phyloP scores from a whole-genome alignment of 2,888 invertebrate genomes.

The Drosophila algonquin region DNA sequence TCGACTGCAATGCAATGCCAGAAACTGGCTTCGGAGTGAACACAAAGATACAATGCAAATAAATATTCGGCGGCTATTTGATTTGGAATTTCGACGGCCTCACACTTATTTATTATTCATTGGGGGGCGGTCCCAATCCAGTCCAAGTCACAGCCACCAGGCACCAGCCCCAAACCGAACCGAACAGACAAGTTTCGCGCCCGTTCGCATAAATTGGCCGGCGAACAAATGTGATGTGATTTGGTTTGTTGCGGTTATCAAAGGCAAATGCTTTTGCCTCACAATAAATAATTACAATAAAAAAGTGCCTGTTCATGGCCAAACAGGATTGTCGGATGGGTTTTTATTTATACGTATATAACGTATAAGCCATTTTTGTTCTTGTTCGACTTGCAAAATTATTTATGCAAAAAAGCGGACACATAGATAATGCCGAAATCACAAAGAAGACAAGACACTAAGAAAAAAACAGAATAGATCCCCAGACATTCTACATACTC shows the following conservation, averaged over 20 bases:
- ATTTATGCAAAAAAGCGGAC: constrained; percentile 41
- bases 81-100: constrained; percentile 1
- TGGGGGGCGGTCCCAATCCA: not conserved
- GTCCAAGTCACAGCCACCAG: not conserved
- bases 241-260: constrained; percentile 16
- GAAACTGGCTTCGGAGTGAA: not conserved
- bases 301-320: constrained; percentile 64
- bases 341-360: constrained; percentile 31
- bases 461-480: constrained; percentile 1
- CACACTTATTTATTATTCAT: constrained; percentile 23
- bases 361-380: constrained; percentile 7
- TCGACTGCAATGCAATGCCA: not conserved
- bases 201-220: constrained; percentile 53
- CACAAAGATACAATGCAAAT: not conserved
- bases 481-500: constrained; percentile 31
- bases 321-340: constrained; percentile 60
- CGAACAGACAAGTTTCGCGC: constrained; percentile 48
- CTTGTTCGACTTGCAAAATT: constrained; percentile 21
- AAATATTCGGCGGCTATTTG: not conserved
- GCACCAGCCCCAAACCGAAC: not conserved
- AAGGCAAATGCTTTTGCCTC: constrained; percentile 18
- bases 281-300: constrained; percentile 60
- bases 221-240: constrained; percentile 25
- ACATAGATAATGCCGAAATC: constrained; percentile 27
- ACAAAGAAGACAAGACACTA: constrained; percentile 25